Percentiles rank a stretch among this genome's conserved stretches.
Evolutionary conservation across 2,797 vertebrate species (phyloP).

Genomic region (Selene dorsalis): DNA sequence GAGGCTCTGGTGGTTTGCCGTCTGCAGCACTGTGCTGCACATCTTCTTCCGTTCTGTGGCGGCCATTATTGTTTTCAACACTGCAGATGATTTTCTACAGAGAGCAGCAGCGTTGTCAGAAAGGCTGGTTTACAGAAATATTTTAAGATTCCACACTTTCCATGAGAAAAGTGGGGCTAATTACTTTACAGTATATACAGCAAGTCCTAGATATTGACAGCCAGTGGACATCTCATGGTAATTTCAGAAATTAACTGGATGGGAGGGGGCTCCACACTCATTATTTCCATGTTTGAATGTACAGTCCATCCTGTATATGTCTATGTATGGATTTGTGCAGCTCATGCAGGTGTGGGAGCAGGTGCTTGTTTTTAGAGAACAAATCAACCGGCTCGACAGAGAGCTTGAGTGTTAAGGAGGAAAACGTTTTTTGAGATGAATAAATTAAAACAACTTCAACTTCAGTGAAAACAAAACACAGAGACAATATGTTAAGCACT

Average conservation of each 20-base stretch:
- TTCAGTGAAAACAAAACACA: slow-evolving; percentile 10
- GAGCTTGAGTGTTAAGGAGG: neutral
- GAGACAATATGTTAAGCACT: slow-evolving; percentile 22
- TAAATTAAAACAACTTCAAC: neutral
- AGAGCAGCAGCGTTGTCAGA: slow-evolving; percentile 25
- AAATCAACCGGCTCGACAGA: neutral
- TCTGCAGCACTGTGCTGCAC: neutral
- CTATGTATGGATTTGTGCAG: neutral
- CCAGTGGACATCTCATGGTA: neutral
- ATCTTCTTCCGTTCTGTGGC: slow-evolving; percentile 11
- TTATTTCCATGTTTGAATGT: slow-evolving; percentile 5
- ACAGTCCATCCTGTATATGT: neutral
- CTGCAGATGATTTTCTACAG: slow-evolving; percentile 12
- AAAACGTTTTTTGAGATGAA: neutral
- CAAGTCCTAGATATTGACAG: neutral
- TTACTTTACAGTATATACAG: neutral
- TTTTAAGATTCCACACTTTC: neutral
- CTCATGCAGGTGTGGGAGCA: neutral
- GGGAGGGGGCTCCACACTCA: neutral
- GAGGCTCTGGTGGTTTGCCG: neutral
- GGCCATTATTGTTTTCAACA: slow-evolving; percentile 27
- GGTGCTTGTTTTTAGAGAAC: neutral
- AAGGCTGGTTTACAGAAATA: neutral
- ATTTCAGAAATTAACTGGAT: neutral
- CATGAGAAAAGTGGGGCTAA: neutral